Percentiles rank a stretch among this genome's conserved stretches.
These are phyloP conservation scores for Teleogryllus oceanicus DNA, from an alignment of 2,888 invertebrate genomes.

Conservation along the genomic window DNA sequence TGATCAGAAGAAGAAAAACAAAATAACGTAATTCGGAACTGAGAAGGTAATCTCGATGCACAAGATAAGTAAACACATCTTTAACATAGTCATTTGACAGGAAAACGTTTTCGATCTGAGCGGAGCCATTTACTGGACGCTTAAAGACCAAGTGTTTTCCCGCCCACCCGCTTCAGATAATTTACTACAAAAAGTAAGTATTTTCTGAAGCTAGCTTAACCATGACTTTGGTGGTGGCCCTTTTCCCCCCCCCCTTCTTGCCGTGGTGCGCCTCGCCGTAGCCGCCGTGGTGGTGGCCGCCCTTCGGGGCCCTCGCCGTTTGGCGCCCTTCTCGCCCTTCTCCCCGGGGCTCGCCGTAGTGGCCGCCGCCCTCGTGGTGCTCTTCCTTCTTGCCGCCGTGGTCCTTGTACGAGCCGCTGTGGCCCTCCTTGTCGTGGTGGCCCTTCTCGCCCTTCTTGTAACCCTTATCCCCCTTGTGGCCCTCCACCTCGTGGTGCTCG, in stretches of 20 bases:
- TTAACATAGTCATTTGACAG: no score
- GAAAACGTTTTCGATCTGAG: no score
- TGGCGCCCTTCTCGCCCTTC: constrained; percentile 60
- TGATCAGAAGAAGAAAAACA: no score
- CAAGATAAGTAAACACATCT: no score
- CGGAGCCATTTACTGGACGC: no score
- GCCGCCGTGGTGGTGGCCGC: constrained; percentile 44
- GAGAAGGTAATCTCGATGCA: no score
- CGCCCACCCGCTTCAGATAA: no score
- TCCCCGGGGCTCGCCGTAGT: constrained; percentile 65
- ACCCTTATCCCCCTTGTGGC: constrained; percentile 62
- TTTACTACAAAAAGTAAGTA: no score
- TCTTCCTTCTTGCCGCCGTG: constrained; percentile 59
- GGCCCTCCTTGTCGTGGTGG: constrained; percentile 64
- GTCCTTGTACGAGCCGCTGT: constrained; percentile 61
- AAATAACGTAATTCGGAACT: no score
- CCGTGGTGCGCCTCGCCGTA: constrained; percentile 54
- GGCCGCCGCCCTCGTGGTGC: constrained; percentile 61
- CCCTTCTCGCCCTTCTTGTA: constrained; percentile 65
- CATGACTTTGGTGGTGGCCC: constrained; percentile 40
- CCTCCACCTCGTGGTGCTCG: constrained; percentile 56
- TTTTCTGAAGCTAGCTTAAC: no score
- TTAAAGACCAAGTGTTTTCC: no score
- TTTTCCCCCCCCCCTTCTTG: no score
- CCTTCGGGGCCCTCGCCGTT: constrained; percentile 56